Base-by-base conservation (phyloP, 2,113 vertebrate species). In the Bathybates hornii region DNA sequence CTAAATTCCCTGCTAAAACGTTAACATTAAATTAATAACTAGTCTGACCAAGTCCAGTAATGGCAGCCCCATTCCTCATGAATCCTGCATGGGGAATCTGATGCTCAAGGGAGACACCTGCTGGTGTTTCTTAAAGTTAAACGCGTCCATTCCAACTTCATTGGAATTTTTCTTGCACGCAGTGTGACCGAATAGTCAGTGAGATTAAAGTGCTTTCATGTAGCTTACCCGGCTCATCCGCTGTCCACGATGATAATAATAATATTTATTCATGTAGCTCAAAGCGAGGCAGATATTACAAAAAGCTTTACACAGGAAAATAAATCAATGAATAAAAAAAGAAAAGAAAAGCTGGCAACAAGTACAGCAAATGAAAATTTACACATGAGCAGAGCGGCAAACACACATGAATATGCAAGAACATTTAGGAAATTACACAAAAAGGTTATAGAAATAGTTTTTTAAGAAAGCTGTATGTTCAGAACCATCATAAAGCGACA, bases 41-140 rank as follows among this genome's bases (percentile, higher is more conserved):
- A 56, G 89, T 71, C 50, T 88, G 45, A 87, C 61, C 81, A 81
- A 76, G 83, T 81, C n/a, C 78, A 81, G 24, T 80, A 56, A 87
- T 82, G 63, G 61, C 79, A 89, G 71, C 50, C 3, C 24, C n/a
- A 48, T 50, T 38, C 24, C 27, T 83, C 32, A 10, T 86, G 12
- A 56, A n/a, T 17, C 10, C 13, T 71, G 7, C 14, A 7, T 73
- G 36, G 7, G 8, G 24, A 21, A 54, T 82, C 50, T 36, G 3
- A 2, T 45, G 83, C 94, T 94, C 87, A 89, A 88, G 85, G 81
- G 94, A 86, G 96, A 94, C 96, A 93, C 83, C 96, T 97, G 92
- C 93, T 96, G 95, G 95, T 88, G 12, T 13, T 5, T 80, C 12
- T 27, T 36, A 36, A 36, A 32, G 21, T 68, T 85, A 27, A 61